Evolutionary conservation across 2,113 vertebrate species (phyloP), one percentile per base, ranked within the genome.

Genomic region (Syngnathoides biaculeatus): DNA sequence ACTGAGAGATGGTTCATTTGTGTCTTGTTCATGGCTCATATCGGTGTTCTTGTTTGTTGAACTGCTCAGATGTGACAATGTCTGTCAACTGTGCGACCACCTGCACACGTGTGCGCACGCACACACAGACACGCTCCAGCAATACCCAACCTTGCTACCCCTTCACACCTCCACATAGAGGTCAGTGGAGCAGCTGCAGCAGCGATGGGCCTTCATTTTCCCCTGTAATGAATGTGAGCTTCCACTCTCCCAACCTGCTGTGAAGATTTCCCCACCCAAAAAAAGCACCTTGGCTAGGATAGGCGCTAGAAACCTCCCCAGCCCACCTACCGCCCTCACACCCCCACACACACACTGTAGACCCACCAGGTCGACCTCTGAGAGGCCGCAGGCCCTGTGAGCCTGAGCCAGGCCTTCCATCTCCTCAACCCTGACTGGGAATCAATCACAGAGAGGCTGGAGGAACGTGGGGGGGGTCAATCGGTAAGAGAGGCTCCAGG

Each of bases 401-500:
- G 83, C 17, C 58, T 40, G 6, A 73, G 71, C 76, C 69, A 71
- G 74, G 64, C 79, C 80, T 87, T 82, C 86, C 86, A 91, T 90
- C 88, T 90, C 84, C 83, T 65, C 72, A 30, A 85, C 78, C 77
- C 75, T 87, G 88, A 87, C 88, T 90, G 84, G 64, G 83, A 91
- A 92, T 89, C 91, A 90, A 92, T 92, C 90, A 87, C 82, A 1
- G 24, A 1, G 24, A 69, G 68, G 82, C 74, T 84, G 85, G 79
- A 75, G 75, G 82, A 89, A 84, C 79, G 76, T 74, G 78, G 67
- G 81, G 84, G 69, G 74, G 72, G 78, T 77, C 83, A 72, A 89
- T 89, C 87, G 83, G 85, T 90, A 86, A 79, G 84, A 78, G 81
- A 72, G 72, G 79, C 79, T 80, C 72, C 64, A 68, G 85, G 85